Evolutionary conservation across 2,113 vertebrate species (phyloP).

Genomic region (Pterocles orientalis): DNA sequence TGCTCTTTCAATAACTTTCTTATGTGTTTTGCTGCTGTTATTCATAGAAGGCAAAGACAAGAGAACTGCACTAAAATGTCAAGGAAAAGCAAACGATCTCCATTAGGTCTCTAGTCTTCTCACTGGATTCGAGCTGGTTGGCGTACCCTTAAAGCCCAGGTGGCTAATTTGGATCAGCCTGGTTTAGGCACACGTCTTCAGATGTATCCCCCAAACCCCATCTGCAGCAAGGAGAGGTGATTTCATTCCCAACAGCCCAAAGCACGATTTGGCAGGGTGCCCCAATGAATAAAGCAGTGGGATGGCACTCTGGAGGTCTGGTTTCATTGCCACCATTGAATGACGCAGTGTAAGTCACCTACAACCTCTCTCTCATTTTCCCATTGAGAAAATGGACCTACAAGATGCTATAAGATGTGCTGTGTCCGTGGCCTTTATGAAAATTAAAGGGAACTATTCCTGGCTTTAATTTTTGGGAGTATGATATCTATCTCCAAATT

Average conservation of each 20-base stretch:
- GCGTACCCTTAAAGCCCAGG: neutral
- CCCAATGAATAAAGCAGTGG: neutral
- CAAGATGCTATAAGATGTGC: neutral
- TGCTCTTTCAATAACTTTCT: neutral
- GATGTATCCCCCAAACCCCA: neutral
- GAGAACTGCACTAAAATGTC: neutral
- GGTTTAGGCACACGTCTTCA: neutral
- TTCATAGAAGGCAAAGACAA: neutral
- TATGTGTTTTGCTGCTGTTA: neutral
- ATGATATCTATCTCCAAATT: neutral
- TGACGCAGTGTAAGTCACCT: neutral
- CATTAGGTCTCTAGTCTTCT: neutral
- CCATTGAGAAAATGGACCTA: neutral
- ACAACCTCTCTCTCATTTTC: neutral
- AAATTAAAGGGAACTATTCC: neutral
- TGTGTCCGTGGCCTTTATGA: neutral
- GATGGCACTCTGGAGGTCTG: neutral
- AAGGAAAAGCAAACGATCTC: neutral
- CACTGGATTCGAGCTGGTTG: neutral
- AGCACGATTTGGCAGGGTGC: neutral
- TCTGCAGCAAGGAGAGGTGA: neutral
- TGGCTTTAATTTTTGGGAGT: neutral
- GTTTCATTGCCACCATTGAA: neutral
- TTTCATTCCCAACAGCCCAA: neutral
- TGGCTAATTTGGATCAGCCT: neutral